Evolutionary conservation across 2,113 vertebrate species (phyloP).

Genomic region (Pithys albifrons): DNA sequence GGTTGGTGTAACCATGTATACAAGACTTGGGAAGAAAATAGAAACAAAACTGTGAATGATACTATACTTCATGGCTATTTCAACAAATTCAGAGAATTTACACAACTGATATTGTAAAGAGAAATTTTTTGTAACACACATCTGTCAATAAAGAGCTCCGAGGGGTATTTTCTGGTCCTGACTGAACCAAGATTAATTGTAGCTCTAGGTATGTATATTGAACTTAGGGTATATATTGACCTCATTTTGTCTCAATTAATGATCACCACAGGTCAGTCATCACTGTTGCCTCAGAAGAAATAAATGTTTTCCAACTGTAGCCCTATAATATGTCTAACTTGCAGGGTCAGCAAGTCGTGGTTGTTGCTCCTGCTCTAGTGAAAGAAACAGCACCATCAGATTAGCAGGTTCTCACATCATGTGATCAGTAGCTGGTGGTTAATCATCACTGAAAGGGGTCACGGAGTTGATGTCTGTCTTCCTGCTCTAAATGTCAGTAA

Average conservation of each 20-base stretch:
- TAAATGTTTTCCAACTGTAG: slow-evolving; percentile 1
- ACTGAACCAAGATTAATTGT: neutral
- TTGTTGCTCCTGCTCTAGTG: neutral
- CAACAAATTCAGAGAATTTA: neutral
- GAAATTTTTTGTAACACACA: neutral
- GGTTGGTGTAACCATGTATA: neutral
- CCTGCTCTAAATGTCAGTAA: neutral
- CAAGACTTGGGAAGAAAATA: neutral
- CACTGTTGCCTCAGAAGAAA: neutral
- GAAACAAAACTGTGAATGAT: neutral
- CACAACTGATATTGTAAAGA: neutral
- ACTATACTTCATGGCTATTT: neutral
- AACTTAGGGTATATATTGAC: neutral
- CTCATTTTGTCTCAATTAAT: slow-evolving; percentile 25
- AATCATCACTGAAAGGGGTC: neutral
- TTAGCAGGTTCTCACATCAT: neutral
- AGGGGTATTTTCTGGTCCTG: neutral
- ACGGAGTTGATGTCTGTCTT: neutral
- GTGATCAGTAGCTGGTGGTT: neutral
- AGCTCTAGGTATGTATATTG: slow-evolving; percentile 10
- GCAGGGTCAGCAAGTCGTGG: neutral
- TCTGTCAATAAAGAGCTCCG: neutral
- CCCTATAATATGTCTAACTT: neutral
- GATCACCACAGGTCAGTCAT: neutral
- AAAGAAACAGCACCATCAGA: neutral